Percentiles rank a stretch among this genome's conserved stretches.
phyloP scores from a whole-genome alignment of 23 tunicate genomes.

The Halocynthia aurantium region DNA sequence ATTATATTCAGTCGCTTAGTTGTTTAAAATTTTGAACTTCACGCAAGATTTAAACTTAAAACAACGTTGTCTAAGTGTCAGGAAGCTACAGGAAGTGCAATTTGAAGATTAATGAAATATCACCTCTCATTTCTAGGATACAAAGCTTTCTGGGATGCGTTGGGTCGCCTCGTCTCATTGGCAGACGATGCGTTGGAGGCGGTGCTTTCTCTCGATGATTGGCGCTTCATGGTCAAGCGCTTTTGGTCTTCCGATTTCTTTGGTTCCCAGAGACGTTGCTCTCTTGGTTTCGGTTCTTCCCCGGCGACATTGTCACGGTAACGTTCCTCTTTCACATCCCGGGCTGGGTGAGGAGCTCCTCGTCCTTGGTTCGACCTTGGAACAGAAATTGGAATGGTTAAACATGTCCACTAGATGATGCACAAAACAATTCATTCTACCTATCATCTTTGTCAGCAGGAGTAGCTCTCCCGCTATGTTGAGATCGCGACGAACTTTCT shows the following conservation, averaged over 20 bases:
- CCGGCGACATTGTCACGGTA: constrained; percentile 35
- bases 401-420: too few species aligned
- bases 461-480: constrained; percentile 31
- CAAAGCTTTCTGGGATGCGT: constrained; percentile 37
- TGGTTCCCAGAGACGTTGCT: constrained; percentile 55
- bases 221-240: constrained; percentile 50
- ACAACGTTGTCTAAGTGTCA: too few species aligned
- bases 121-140: constrained; percentile 44
- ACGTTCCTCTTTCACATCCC: constrained; percentile 28
- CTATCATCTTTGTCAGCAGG: constrained; percentile 43
- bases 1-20: too few species aligned
- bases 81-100: too few species aligned
- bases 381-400: too few species aligned
- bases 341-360: too few species aligned
- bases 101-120: constrained; percentile 5
- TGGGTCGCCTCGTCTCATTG: constrained; percentile 21
- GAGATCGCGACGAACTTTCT: constrained; percentile 66
- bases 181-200: constrained; percentile 32
- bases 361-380: too few species aligned
- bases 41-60: too few species aligned
- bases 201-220: constrained; percentile 55
- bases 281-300: constrained; percentile 24
- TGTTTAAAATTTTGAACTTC: too few species aligned
- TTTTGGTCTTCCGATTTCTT: constrained; percentile 22
- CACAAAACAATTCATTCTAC: neutral